phyloP scores from a whole-genome alignment of 2,113 vertebrate genomes.

The Pycnonotus jocosus region DNA sequence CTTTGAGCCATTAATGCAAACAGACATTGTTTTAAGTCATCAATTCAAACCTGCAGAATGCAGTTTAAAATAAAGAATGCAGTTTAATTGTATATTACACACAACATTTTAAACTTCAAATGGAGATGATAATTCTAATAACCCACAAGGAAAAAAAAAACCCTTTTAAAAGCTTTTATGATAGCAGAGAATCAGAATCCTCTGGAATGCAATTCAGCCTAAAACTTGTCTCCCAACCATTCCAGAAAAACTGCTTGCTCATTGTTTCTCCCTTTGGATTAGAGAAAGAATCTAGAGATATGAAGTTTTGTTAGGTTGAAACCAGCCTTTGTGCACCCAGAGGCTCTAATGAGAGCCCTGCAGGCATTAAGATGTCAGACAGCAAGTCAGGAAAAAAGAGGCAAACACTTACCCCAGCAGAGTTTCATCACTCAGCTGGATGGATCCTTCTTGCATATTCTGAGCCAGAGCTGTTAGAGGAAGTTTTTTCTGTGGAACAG shows the following conservation, averaged over 20 bases:
- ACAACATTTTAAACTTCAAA: background rate
- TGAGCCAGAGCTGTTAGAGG: conserved; percentile 90
- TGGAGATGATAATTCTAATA: background rate
- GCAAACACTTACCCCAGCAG: conserved; percentile 84
- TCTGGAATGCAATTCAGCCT: background rate
- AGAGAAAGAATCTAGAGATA: background rate
- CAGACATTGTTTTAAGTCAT: background rate
- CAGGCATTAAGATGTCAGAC: background rate
- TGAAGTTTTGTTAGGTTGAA: background rate
- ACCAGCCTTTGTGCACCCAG: background rate
- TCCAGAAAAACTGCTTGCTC: background rate
- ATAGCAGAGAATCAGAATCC: background rate
- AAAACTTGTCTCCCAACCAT: background rate
- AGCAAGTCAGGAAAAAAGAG: background rate
- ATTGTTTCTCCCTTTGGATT: background rate
- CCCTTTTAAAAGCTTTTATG: background rate
- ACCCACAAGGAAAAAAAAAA: background rate
- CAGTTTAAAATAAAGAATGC: background rate
- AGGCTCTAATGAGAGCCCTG: background rate
- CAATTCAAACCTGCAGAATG: background rate
- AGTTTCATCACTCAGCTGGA: conserved; percentile 89
- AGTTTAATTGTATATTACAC: background rate
- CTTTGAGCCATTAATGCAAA: background rate
- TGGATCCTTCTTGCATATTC: conserved; percentile 88
- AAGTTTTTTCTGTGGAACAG: conserved; percentile 86